Conservation (phyloP, 2,888 invertebrate species). For the Oithona nana region DNA sequence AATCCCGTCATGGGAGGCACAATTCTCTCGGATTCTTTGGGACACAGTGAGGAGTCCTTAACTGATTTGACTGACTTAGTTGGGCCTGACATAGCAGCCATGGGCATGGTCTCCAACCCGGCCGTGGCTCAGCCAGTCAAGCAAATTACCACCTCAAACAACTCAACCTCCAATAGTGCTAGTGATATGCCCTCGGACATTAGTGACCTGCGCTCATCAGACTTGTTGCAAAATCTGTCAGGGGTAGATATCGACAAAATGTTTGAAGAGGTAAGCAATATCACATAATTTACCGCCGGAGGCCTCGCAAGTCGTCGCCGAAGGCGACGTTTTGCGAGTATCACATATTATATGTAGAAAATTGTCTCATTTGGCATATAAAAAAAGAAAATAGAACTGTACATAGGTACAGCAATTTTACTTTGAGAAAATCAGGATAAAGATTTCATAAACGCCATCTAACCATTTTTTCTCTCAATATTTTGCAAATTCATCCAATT, state of each 20-base stretch:
- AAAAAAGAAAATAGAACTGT: too few species aligned
- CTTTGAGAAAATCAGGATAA: too few species aligned
- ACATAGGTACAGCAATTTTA: too few species aligned
- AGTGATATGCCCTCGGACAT: conserved; percentile 9
- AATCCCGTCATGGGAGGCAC: neutral
- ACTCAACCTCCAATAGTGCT: neutral
- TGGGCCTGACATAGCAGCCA: neutral
- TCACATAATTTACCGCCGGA: too few species aligned
- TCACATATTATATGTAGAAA: neutral
- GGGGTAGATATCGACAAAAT: conserved; percentile 6
- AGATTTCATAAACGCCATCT: too few species aligned
- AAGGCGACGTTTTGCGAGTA: neutral
- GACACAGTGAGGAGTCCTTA: neutral
- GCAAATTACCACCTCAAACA: neutral
- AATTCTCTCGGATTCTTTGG: neutral
- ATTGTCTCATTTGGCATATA: neutral
- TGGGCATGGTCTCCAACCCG: neutral
- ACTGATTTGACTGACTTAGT: conserved; percentile 2
- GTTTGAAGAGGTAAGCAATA: conserved; percentile 2
- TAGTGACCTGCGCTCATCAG: conserved; percentile 7
- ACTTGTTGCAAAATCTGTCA: conserved; percentile 5
- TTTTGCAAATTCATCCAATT: too few species aligned
- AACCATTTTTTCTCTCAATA: too few species aligned
- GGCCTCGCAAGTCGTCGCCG: too few species aligned
- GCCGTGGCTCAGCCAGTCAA: neutral